Evolutionary conservation across 2,113 vertebrate genomes (phyloP).

Genomic region (Archocentrus centrarchus): DNA sequence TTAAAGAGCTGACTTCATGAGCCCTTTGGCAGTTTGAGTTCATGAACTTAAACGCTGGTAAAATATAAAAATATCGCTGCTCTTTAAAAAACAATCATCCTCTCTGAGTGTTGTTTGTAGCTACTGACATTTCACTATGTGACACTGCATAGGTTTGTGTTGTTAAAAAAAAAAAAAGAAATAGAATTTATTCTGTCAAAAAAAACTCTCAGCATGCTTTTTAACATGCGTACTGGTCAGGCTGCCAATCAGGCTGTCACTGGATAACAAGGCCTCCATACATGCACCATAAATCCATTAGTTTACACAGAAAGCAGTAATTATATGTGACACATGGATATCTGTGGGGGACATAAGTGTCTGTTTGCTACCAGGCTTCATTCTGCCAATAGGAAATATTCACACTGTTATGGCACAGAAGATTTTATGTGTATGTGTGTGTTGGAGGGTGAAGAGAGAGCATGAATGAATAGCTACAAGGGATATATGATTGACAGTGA

Average conservation of each 20-base stretch:
- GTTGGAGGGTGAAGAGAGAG: neutral
- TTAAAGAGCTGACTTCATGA: constrained; percentile 7
- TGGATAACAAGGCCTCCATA: constrained; percentile 12
- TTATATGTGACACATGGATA: constrained; percentile 41
- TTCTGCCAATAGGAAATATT: constrained; percentile 51
- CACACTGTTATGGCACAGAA: constrained; percentile 30
- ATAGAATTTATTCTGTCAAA: neutral
- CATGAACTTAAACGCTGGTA: neutral
- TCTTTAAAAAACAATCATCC: neutral
- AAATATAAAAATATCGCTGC: neutral
- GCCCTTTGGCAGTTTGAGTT: neutral
- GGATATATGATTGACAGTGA: constrained; percentile 42
- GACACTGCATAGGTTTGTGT: neutral
- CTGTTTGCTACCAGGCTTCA: constrained; percentile 23
- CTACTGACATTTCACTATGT: neutral
- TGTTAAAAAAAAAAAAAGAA: neutral
- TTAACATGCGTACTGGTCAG: constrained; percentile 4
- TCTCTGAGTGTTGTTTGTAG: neutral
- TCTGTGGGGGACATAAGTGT: constrained; percentile 5
- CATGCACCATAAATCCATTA: constrained; percentile 13
- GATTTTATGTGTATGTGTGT: constrained; percentile 19
- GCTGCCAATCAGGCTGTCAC: neutral
- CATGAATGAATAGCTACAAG: constrained; percentile 35
- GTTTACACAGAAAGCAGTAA: constrained; percentile 14
- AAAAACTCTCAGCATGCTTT: neutral